Evolutionary conservation across 2,113 vertebrate species (phyloP), one percentile per base, ranked within the genome.

Genomic region (Otolemur garnettii): DNA sequence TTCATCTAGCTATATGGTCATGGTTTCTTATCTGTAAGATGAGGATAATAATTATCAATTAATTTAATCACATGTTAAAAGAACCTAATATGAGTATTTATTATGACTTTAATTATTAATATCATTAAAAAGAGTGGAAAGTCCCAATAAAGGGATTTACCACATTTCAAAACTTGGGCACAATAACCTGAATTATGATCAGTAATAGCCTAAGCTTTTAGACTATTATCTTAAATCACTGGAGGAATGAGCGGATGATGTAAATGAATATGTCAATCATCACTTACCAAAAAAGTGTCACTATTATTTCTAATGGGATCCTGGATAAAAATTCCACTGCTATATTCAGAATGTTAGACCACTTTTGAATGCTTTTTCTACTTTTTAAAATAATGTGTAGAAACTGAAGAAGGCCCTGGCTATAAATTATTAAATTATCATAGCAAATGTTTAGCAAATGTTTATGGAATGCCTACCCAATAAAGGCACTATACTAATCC

Each of bases 71-170:
- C 8, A 38, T 72, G 64, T 28, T 66, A 80, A 55, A 57, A 95
- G 17, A 86, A 21, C 55, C 21, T 69, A 69, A 59, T 77, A 59
- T 60, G 60, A 59, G 28, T 50, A 10, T 62, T 85, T 33, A 66
- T 82, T 66, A 75, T 50, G 77, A 91, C 35, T 59, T 92, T 80
- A 81, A n/a, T 87, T 77, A 87, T 81, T 74, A 68, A n/a, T 50
- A 2, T 77, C 77, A 19, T 88, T 83, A 35, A 55, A 87, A 45
- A 38, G 59, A 79, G 13, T 26, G 64, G 21, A 66, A 12, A 53
- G 45, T 78, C 9, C 24, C 57, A 17, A 66, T 5, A n/a, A 28
- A 78, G 45, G 50, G 42, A 35, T 89, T 89, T 62, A 55, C 0
- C 10, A 62, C 35, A 95, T 66, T 9, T 77, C 30, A 59, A 18